phyloP scores from a whole-genome alignment of 2,113 vertebrate species.

The Calyptommatus sinebrachiatus region DNA sequence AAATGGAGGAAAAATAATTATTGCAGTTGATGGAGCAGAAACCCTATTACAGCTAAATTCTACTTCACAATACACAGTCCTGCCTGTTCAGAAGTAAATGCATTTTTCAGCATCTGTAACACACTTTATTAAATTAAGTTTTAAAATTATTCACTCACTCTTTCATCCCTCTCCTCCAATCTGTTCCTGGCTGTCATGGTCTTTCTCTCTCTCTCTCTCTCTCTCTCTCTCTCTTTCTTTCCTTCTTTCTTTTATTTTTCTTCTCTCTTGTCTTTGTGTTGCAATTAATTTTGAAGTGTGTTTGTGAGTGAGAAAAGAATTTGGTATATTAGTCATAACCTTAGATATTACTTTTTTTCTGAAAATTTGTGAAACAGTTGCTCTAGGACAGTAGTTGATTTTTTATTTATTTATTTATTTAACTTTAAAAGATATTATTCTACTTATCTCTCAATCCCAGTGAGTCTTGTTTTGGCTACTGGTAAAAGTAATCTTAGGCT shows the following conservation, averaged over 20 bases:
- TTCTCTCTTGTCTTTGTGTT: constrained; percentile 4
- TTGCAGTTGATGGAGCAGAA: constrained; percentile 74
- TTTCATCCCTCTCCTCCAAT: constrained; percentile 36
- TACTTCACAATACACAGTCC: constrained; percentile 56
- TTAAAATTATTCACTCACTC: constrained; percentile 62
- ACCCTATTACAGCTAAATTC: constrained; percentile 69
- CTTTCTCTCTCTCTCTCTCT: background rate
- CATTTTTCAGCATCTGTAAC: constrained; percentile 71
- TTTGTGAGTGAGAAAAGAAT: too few relatives aligned
- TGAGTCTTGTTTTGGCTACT: too few relatives aligned
- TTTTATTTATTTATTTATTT: background rate
- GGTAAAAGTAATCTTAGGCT: too few relatives aligned
- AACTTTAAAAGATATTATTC: too few relatives aligned
- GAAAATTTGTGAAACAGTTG: background rate
- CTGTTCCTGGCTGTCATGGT: background rate
- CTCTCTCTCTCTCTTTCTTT: background rate
- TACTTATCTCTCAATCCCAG: too few relatives aligned
- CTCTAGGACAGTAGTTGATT: background rate
- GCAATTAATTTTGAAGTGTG: constrained; percentile 5
- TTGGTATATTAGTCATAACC: background rate
- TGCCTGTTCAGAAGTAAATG: constrained; percentile 61
- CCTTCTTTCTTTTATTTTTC: constrained; percentile 5
- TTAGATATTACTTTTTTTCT: background rate
- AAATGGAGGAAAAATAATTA: constrained; percentile 76
- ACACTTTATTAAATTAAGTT: constrained; percentile 74